These are phyloP conservation scores for Apis cerana DNA, from an alignment of 1,140 invertebrate genomes.

Conservation along the genomic window DNA sequence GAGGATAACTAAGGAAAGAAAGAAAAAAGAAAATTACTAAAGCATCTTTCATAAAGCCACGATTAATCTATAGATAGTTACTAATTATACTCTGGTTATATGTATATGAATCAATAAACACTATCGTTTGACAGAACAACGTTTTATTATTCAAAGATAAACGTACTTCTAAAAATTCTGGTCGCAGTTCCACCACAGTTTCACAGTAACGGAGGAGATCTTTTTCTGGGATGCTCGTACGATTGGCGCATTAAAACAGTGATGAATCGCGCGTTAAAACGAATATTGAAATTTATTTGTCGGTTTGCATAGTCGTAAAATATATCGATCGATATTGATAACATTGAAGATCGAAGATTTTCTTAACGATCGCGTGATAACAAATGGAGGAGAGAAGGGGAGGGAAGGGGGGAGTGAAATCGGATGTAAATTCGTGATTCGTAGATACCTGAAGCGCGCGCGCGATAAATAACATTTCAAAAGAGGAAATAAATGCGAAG, in stretches of 20 bases:
- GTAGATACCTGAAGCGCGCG: constrained; percentile 53
- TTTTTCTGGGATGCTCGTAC: background rate
- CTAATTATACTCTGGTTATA: no score
- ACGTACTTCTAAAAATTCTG: constrained; percentile 39
- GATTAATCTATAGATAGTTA: background rate
- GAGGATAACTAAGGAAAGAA: background rate
- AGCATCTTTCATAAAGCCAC: background rate
- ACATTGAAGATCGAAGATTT: constrained; percentile 45
- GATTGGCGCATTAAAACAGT: constrained; percentile 6
- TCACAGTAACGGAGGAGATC: constrained; percentile 18
- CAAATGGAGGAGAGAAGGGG: background rate
- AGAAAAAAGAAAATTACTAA: no score
- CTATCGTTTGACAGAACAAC: constrained; percentile 25
- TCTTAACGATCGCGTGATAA: constrained; percentile 43
- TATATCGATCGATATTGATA: constrained; percentile 71
- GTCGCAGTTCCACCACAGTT: constrained; percentile 29
- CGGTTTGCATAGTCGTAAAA: constrained; percentile 73
- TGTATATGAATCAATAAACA: constrained; percentile 15
- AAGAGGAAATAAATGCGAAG: background rate
- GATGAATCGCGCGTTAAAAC: constrained; percentile 62
- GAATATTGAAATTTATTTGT: constrained; percentile 73
- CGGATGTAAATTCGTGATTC: constrained; percentile 38
- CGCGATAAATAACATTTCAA: background rate
- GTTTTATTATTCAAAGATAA: constrained; percentile 46
- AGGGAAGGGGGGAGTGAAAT: constrained; percentile 7